Percentiles rank a stretch among this genome's conserved stretches.
Conservation (phyloP, 2,113 vertebrate species). For the Cyprinodon variegatus region DNA sequence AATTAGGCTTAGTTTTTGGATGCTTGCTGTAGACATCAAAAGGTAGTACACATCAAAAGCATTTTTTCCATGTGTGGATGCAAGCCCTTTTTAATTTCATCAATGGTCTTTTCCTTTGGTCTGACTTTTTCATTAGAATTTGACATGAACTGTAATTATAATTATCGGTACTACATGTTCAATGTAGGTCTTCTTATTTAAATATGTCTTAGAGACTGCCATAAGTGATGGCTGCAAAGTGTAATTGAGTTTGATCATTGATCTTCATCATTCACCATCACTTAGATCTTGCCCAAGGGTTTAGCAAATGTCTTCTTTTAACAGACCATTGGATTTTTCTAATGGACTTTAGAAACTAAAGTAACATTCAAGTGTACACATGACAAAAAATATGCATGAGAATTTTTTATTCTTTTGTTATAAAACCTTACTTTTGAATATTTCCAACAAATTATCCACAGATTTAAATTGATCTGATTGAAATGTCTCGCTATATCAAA, state of each 20-base stretch:
- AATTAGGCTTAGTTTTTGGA: conserved; percentile 12
- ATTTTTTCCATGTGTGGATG: conserved; percentile 19
- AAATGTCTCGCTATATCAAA: neutral
- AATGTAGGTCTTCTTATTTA: conserved; percentile 11
- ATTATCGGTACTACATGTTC: conserved; percentile 42
- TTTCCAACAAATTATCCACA: too few relatives aligned
- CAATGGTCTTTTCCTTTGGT: conserved; percentile 45
- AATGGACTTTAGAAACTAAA: neutral
- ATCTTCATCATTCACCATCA: conserved; percentile 44
- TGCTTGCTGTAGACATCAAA: conserved; percentile 47
- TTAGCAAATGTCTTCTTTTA: conserved; percentile 38
- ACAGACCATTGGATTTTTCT: conserved; percentile 12
- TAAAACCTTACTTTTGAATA: neutral
- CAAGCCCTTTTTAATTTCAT: conserved; percentile 42
- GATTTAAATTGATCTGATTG: neutral
- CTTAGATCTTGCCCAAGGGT: conserved; percentile 29
- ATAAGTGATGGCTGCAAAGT: conserved; percentile 28
- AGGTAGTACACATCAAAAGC: conserved; percentile 39
- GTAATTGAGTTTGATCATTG: conserved; percentile 54
- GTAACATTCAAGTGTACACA: too few relatives aligned
- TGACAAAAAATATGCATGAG: neutral
- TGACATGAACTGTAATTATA: conserved; percentile 33
- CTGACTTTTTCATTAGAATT: conserved; percentile 48
- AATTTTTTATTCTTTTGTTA: neutral
- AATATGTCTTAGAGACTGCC: conserved; percentile 28